Evolutionary conservation across 2,797 vertebrate genomes (phyloP), one percentile per base, ranked within the genome.

Genomic region (Champsocephalus esox): DNA sequence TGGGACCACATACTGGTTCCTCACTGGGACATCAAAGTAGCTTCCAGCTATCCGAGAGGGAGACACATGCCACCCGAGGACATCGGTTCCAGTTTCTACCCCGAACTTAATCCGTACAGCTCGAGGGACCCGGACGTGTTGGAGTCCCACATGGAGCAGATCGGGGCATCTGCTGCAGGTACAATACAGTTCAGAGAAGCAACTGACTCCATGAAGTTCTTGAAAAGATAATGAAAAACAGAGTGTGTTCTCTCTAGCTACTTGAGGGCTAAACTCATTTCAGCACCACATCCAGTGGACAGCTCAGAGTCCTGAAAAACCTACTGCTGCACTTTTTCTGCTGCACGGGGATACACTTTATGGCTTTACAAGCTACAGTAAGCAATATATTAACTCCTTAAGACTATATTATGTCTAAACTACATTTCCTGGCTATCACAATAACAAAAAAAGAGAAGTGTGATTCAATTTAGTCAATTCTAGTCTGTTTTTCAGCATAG

Each of bases 11-110:
- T 95, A 77, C 94, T 98, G 81, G 96, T 98, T 46, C 96, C 96
- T 3, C 96, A 98, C 91, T 98, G 97, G 97, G 97, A 98, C 89
- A 95, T 96, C 55, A 97, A 98, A 86, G 95, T 98, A 67, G 96
- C 97, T 0, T 95, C 96, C 85, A 96, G 96, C 82, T 97, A 97
- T 78, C 96, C 97, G n/a, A 95, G 95, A 88, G 96, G 97, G 52
- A 95, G 94, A 82, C 97, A 97, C 90, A 94, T 87, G 81, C 96
- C 97, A 2, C 96, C 97, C 2, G 96, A 97, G 7, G 96, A 97
- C 91, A 92, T 97, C 80, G 96, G 95, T 34, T 96, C 96, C 79
- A 96, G 96, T 80, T 97, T 96, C 90, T 97, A 96, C 88, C 96
- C 96, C 0, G 95, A 96, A 44, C 93, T 97, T 21, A 94, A 94